phyloP scores from a whole-genome alignment of 2,113 vertebrate species.

The Ovibos moschatus region DNA sequence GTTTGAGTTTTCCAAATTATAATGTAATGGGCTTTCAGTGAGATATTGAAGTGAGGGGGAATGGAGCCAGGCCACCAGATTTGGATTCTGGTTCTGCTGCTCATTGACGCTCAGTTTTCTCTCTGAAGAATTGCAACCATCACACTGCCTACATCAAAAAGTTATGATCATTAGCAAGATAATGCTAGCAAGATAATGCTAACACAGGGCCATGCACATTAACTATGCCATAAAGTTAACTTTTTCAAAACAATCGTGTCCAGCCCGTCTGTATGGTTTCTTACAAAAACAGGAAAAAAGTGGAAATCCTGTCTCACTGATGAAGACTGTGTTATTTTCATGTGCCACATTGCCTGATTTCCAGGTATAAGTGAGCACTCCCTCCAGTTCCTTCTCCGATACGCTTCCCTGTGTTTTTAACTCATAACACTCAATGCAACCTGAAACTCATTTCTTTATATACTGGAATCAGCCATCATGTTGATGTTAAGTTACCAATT shows the following conservation, averaged over 20 bases:
- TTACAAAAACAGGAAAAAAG: background rate
- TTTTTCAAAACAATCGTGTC: background rate
- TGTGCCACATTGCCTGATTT: background rate
- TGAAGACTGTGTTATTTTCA: background rate
- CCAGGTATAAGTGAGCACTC: background rate
- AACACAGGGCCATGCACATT: background rate
- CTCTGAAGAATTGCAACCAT: background rate
- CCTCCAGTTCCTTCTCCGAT: background rate
- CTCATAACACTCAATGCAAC: background rate
- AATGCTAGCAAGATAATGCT: background rate
- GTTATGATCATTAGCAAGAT: background rate
- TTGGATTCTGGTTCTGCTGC: background rate
- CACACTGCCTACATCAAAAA: background rate
- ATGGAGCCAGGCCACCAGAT: background rate
- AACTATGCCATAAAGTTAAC: background rate
- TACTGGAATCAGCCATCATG: background rate
- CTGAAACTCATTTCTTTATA: background rate
- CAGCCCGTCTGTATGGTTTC: background rate
- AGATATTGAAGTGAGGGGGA: background rate
- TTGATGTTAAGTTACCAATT: background rate
- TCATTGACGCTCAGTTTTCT: background rate
- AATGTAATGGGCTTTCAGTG: background rate
- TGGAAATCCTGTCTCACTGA: background rate
- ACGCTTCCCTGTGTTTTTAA: background rate
- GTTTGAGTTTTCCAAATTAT: slow-evolving; percentile 7